phyloP scores from a whole-genome alignment of 30 jellyfish, hydroid and myxozoan genomes.

The Euphysa ruthae region DNA sequence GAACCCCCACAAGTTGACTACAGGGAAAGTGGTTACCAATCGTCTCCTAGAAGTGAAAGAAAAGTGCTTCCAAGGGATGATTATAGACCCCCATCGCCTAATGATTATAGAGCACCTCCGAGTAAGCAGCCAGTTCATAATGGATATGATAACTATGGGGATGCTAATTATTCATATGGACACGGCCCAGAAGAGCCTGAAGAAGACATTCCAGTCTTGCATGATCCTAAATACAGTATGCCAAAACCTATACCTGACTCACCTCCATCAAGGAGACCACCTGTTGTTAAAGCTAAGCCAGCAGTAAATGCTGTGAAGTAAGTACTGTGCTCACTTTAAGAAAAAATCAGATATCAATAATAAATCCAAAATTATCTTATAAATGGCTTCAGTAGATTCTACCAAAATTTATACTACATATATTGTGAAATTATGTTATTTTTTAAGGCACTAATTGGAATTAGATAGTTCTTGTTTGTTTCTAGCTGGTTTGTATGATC shows the following conservation, averaged over 20 bases:
- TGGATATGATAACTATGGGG: constrained; percentile 1
- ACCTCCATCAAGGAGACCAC: constrained; percentile 40
- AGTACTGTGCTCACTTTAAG: constrained; percentile 1
- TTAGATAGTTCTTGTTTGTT: no score
- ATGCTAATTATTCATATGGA: not conserved
- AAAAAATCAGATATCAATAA: no score
- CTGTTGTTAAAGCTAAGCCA: constrained; percentile 41
- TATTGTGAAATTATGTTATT: no score
- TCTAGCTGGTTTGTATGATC: no score
- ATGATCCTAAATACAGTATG: constrained; percentile 57
- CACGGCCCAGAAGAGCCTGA: constrained; percentile 9
- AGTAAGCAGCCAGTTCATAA: not conserved
- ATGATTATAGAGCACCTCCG: constrained; percentile 26
- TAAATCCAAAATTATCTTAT: no score
- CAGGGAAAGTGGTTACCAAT: not conserved
- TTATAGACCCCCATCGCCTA: not conserved
- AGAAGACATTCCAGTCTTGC: constrained; percentile 62
- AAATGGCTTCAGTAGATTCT: no score
- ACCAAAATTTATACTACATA: no score
- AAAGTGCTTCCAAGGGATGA: not conserved
- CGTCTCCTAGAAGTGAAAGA: not conserved
- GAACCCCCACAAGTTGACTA: constrained; percentile 1
- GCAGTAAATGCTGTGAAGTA: constrained; percentile 66
- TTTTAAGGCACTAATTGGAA: no score
- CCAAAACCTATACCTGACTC: constrained; percentile 50